Percentiles rank a stretch among this genome's conserved stretches.
These are phyloP conservation scores for Drosophila yooni DNA, from an alignment of 2,888 invertebrate genomes.

Conservation along the genomic window DNA sequence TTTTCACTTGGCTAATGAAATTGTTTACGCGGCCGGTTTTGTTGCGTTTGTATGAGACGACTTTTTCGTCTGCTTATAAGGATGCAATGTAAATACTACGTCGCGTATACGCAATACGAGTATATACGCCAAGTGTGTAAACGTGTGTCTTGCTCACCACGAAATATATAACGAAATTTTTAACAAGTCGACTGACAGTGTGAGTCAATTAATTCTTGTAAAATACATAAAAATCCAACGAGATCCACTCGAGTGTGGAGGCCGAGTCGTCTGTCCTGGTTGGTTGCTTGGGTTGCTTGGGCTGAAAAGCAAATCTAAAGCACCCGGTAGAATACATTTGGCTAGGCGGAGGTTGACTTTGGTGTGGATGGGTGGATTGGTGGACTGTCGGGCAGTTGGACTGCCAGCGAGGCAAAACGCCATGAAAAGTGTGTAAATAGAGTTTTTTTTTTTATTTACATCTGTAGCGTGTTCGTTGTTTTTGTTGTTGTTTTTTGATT, in stretches of 20 bases:
- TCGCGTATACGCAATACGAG: slow-evolving; percentile 69
- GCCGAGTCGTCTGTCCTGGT: slow-evolving; percentile 1
- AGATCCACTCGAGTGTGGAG: slow-evolving; percentile 38
- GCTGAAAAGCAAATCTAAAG: slow-evolving; percentile 58
- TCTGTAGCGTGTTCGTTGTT: slow-evolving; percentile 48
- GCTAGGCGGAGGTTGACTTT: slow-evolving; percentile 6
- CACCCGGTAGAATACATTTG: slow-evolving; percentile 62
- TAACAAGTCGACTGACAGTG: slow-evolving; percentile 63
- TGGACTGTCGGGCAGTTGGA: slow-evolving; percentile 3
- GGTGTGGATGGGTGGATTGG: neutral
- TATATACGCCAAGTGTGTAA: slow-evolving; percentile 47
- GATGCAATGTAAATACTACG: slow-evolving; percentile 53
- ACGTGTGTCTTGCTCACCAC: slow-evolving; percentile 45
- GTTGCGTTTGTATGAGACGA: slow-evolving; percentile 59
- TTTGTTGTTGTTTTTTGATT: slow-evolving; percentile 10
- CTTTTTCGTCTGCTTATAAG: slow-evolving; percentile 30
- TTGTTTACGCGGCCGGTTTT: slow-evolving; percentile 58
- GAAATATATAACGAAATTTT: slow-evolving; percentile 49
- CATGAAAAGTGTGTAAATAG: slow-evolving; percentile 76
- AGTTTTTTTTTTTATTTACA: slow-evolving; percentile 67
- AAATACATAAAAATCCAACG: slow-evolving; percentile 58
- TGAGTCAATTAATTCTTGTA: slow-evolving; percentile 75
- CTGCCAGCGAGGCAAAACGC: slow-evolving; percentile 22
- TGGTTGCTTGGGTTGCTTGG: slow-evolving; percentile 2
- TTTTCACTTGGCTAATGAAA: slow-evolving; percentile 73